A percentile compares a stretch with the other conserved stretches of the same genome.
Evolutionary conservation across 1,140 invertebrate genomes (phyloP).

Genomic region (Cephus cinctus): DNA sequence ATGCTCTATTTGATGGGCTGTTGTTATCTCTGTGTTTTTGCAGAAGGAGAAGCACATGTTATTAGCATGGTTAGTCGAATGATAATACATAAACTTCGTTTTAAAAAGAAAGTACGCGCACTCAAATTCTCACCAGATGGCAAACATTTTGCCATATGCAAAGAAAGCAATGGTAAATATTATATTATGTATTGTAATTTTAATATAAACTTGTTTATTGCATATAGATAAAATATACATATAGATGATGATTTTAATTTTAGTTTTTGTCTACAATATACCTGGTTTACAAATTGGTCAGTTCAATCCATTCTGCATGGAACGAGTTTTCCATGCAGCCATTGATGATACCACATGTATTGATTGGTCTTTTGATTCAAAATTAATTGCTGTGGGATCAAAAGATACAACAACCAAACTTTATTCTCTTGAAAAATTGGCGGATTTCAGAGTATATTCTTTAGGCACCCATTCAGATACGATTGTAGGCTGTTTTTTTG

Average conservation of each 20-base stretch:
- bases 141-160: constrained; percentile 86
- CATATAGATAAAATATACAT: constrained; percentile 11
- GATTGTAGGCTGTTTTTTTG: constrained; percentile 86
- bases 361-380: constrained; percentile 91
- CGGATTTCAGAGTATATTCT: constrained; percentile 71
- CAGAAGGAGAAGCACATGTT: constrained; percentile 83
- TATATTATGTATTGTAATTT: constrained; percentile 2
- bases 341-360: constrained; percentile 81
- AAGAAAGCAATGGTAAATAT: constrained; percentile 72
- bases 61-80: constrained; percentile 85
- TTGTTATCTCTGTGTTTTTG: constrained; percentile 35
- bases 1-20: background rate
- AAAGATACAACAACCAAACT: constrained; percentile 85
- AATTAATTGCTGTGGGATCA: constrained; percentile 79
- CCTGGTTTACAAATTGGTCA: constrained; percentile 77
- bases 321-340: constrained; percentile 76
- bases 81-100: constrained; percentile 82
- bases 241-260: constrained; percentile 30
- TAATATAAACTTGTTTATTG: constrained; percentile 12
- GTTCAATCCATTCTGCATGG: constrained; percentile 87
- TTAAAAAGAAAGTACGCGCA: constrained; percentile 72
- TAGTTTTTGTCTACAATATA: constrained; percentile 84
- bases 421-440: constrained; percentile 71
- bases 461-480: constrained; percentile 79
- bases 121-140: constrained; percentile 94